These are phyloP conservation scores for Drosophila picticornis DNA, from an alignment of 2,888 invertebrate genomes.

Conservation along the genomic window DNA sequence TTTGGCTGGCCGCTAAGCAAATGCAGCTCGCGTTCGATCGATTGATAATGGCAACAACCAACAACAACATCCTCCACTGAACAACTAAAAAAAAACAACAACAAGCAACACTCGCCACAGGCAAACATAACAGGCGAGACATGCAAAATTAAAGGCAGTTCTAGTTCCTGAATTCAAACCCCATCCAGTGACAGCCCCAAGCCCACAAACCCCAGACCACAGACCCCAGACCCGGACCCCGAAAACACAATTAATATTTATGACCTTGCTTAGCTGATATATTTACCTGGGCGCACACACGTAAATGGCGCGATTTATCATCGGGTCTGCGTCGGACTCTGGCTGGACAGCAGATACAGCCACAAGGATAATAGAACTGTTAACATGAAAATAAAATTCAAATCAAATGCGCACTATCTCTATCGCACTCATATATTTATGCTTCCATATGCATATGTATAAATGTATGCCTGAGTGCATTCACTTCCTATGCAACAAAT, in stretches of 20 bases:
- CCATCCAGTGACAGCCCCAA: conserved; percentile 4
- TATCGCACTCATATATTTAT: conserved; percentile 10
- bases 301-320: conserved; percentile 78
- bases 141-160: conserved; percentile 70
- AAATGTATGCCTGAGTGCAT: conserved; percentile 17
- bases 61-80: conserved; percentile 48
- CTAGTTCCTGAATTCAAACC: conserved; percentile 43
- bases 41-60: conserved; percentile 76
- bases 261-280: conserved; percentile 79
- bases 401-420: conserved; percentile 58
- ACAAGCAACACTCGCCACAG: conserved; percentile 60
- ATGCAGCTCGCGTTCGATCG: conserved; percentile 78
- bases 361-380: conserved; percentile 78
- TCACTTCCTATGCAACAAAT: conserved; percentile 29
- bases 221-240: conserved; percentile 26
- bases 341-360: conserved; percentile 56
- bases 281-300: conserved; percentile 79
- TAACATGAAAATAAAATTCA: conserved; percentile 75
- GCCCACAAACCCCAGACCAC: background rate
- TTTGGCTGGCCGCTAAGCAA: conserved; percentile 67
- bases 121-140: conserved; percentile 56
- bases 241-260: conserved; percentile 79
- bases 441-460: background rate
- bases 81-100: conserved; percentile 35
- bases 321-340: conserved; percentile 29